Conservation (phyloP, 1,140 invertebrate genomes). For the Macrobrachium rosenbergii region DNA sequence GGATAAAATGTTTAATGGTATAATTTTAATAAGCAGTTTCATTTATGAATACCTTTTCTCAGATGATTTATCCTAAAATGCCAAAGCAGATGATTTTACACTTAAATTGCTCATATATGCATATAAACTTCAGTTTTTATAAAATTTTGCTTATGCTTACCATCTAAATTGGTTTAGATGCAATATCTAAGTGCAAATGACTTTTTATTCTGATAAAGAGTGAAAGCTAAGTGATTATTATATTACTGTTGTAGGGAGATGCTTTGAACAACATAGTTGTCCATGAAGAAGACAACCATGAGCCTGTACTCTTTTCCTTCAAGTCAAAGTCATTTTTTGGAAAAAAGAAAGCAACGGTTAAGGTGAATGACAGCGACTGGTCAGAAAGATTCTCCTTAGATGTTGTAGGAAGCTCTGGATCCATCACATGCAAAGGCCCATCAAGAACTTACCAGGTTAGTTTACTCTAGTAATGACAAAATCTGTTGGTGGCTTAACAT, state of each 20-base stretch:
- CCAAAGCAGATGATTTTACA: too few relatives aligned
- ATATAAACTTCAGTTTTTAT: too few relatives aligned
- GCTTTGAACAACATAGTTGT: constrained; percentile 68
- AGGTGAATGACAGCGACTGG: constrained; percentile 91
- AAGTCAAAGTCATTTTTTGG: constrained; percentile 91
- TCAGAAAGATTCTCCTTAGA: constrained; percentile 96
- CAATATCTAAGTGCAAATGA: too few relatives aligned
- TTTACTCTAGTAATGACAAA: too few relatives aligned
- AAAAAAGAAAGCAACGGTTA: constrained; percentile 91
- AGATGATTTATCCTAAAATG: too few relatives aligned
- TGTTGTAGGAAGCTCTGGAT: constrained; percentile 93
- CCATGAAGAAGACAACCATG: constrained; percentile 84
- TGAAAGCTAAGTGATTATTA: not conserved
- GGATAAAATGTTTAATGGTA: too few relatives aligned
- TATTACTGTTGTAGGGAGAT: constrained; percentile 39
- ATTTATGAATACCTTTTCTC: too few relatives aligned
- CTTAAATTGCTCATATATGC: too few relatives aligned
- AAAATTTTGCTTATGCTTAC: too few relatives aligned
- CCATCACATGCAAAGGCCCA: constrained; percentile 82
- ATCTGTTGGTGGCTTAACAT: too few relatives aligned
- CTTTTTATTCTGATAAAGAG: not conserved
- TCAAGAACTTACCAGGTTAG: constrained; percentile 52
- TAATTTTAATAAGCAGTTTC: too few relatives aligned
- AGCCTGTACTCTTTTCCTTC: constrained; percentile 94
- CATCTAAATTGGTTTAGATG: too few relatives aligned